Base-by-base conservation (phyloP, 1,140 invertebrate species). In the Drosophila pallidifrons region DNA sequence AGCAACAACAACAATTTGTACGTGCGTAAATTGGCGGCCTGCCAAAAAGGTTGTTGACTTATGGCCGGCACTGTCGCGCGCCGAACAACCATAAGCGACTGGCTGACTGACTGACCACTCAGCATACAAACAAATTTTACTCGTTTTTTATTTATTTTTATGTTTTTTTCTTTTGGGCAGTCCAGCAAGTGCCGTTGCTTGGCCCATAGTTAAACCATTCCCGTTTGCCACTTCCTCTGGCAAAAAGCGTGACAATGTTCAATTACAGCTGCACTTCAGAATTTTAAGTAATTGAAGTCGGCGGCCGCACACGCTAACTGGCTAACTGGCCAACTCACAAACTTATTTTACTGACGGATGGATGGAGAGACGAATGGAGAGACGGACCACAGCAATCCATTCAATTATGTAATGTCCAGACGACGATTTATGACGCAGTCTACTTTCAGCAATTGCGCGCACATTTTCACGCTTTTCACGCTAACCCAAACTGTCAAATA, bases 241-340 rank as follows among this genome's bases (percentile, higher is more conserved):
- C 38, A 35, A 47, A 49, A 64, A 85, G 83, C 83, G 83, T 88
- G 83, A 88, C 83, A 89, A 81, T 81, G 85, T 88, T 89, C 83
- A 88, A 88, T 88, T 88, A 87, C 70, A 79, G 61, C 77, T 65
- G 64, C 83, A 87, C 79, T 88, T 88, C 77, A 88, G 83, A 88
- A 88, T 88, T 88, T 88, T 88, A 88, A 88, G 83, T 88, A 88
- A 88, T 88, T 88, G 82, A 87, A 88, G 83, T 59, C 77, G 51
- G 35, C 58, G 20, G 45, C 57, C 60, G 61, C 65, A 73, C 82
- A 88, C 77, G 80, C 82, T 73, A 86, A 82, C 82, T 79, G 65
- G 80, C 82, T 73, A 88, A 82, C 82, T 79, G 65, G 43, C 73
- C 60, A 66, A 67, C 78, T 47, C 16, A 13, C 28, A 10, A 38